phyloP scores from a whole-genome alignment of 2,113 vertebrate species.

The Amblyopsis rosae region DNA sequence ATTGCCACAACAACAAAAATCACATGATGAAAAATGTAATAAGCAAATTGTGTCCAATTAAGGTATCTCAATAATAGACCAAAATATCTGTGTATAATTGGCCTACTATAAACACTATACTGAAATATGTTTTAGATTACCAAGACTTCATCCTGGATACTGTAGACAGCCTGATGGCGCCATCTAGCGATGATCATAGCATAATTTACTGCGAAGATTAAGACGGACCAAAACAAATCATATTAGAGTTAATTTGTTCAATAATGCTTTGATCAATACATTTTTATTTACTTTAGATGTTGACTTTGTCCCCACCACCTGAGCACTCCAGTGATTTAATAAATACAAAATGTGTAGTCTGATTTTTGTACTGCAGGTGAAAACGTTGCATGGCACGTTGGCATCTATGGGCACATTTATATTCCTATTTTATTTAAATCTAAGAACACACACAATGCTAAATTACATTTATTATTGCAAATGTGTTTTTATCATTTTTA shows the following conservation, averaged over 20 bases:
- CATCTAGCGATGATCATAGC: conserved; percentile 55
- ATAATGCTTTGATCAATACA: neutral
- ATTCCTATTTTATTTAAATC: too few species aligned
- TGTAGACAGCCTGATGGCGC: conserved; percentile 14
- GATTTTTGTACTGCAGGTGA: neutral
- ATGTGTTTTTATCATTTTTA: conserved; percentile 2
- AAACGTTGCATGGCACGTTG: too few species aligned
- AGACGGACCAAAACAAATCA: too few species aligned
- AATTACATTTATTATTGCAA: neutral
- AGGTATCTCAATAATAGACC: neutral
- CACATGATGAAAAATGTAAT: too few species aligned
- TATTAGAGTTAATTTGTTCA: neutral
- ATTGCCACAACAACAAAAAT: neutral
- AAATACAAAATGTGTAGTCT: neutral
- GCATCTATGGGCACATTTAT: too few species aligned
- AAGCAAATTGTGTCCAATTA: too few species aligned
- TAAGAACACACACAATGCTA: too few species aligned
- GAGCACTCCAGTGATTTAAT: neutral
- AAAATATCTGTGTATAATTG: neutral
- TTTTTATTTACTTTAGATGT: conserved; percentile 11
- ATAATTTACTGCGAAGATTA: too few species aligned
- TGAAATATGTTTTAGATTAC: neutral
- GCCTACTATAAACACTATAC: too few species aligned
- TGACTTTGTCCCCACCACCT: conserved; percentile 1
- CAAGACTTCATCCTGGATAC: neutral